Conservation (phyloP, 2,113 vertebrate species). For the Labeo catla region DNA sequence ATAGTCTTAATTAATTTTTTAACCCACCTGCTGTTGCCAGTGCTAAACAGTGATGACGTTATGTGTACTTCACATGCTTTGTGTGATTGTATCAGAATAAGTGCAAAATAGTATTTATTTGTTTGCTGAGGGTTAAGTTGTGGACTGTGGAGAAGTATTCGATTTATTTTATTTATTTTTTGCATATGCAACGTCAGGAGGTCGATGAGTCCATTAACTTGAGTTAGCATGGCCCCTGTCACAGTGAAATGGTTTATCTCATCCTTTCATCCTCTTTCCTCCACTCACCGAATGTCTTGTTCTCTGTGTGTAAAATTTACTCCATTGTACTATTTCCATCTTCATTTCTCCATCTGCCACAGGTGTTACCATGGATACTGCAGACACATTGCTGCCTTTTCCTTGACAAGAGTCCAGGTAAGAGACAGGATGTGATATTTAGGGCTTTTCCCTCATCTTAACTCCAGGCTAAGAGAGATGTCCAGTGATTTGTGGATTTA, state of each 20-base stretch:
- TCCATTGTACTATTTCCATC: slow-evolving; percentile 72
- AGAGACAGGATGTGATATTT: slow-evolving; percentile 57
- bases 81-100: not conserved
- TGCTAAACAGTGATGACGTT: not conserved
- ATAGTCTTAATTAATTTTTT: not conserved
- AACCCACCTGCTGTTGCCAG: not conserved
- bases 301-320: slow-evolving; percentile 64
- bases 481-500: slow-evolving; percentile 4
- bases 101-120: not conserved
- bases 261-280: slow-evolving; percentile 53
- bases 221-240: slow-evolving; percentile 18
- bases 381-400: slow-evolving; percentile 78
- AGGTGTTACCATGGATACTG: slow-evolving; percentile 81
- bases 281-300: slow-evolving; percentile 51
- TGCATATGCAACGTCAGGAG: not conserved
- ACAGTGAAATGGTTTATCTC: slow-evolving; percentile 49
- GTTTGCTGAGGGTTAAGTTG: not conserved
- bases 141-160: not conserved
- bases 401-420: slow-evolving; percentile 79
- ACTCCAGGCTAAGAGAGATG: not conserved
- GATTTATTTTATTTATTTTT: not conserved
- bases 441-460: not conserved
- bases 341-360: slow-evolving; percentile 74
- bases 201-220: slow-evolving; percentile 7
- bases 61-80: not conserved